Percentiles rank a stretch among this genome's conserved stretches.
phyloP scores from a whole-genome alignment of 2,888 invertebrate genomes.

The Loripinus fragilis region DNA sequence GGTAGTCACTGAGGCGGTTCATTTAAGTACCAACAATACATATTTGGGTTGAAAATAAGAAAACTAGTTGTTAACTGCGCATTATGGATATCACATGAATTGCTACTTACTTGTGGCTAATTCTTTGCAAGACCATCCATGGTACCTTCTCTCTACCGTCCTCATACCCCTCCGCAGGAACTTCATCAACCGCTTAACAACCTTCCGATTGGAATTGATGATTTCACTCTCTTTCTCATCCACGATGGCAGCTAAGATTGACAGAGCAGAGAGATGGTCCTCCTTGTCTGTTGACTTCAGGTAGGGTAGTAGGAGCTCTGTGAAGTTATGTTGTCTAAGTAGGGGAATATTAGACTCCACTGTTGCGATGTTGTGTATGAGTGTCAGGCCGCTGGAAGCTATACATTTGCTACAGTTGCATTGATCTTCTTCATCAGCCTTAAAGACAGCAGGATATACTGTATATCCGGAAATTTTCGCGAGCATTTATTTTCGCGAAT shows the following conservation, averaged over 20 bases:
- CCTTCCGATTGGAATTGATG: conserved; percentile 30
- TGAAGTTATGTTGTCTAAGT: conserved; percentile 26
- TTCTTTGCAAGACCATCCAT: conserved; percentile 58
- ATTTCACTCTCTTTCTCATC: conserved; percentile 18
- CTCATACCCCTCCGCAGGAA: conserved; percentile 39
- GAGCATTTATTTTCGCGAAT: too few relatives aligned
- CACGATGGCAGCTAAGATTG: background rate
- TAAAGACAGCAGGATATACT: too few relatives aligned
- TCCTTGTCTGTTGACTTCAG: conserved; percentile 18
- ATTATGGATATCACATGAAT: too few relatives aligned
- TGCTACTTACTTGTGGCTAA: conserved; percentile 49
- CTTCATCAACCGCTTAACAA: conserved; percentile 41
- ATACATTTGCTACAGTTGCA: conserved; percentile 1
- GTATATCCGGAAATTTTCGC: too few relatives aligned
- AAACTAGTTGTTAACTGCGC: too few relatives aligned
- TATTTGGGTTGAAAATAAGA: too few relatives aligned
- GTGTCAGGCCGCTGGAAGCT: background rate
- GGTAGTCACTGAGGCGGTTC: too few relatives aligned
- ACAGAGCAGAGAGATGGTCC: background rate
- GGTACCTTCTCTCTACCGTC: conserved; percentile 23
- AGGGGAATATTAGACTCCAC: conserved; percentile 20
- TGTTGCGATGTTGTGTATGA: conserved; percentile 42
- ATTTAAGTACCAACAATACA: too few relatives aligned
- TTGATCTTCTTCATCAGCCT: background rate
- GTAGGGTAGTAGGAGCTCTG: conserved; percentile 32